Evolutionary conservation across 2,888 invertebrate genomes (phyloP).

Genomic region (Sarcophaga caerulescens): DNA sequence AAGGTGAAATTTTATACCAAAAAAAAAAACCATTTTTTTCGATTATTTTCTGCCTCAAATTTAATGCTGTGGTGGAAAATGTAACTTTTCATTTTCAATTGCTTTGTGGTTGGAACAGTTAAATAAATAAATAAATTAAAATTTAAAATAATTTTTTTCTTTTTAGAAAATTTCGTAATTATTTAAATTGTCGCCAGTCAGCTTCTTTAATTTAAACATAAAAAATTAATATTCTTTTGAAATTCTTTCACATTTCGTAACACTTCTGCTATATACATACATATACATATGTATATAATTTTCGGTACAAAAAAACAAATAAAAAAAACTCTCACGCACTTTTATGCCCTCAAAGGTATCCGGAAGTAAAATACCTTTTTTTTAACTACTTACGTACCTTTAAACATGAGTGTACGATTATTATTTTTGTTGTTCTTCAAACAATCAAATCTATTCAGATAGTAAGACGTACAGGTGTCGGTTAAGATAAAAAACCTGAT

Average conservation of each 20-base stretch:
- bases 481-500: constrained; percentile 63
- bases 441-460: constrained; percentile 50
- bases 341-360: constrained; percentile 54
- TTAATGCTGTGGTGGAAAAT: constrained; percentile 1
- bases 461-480: constrained; percentile 63
- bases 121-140: no score
- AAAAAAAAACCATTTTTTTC: constrained; percentile 43
- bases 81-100: background rate
- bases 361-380: constrained; percentile 62
- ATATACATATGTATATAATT: no score
- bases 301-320: background rate
- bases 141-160: no score
- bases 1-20: constrained; percentile 68
- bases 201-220: background rate
- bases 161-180: no score
- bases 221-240: constrained; percentile 19
- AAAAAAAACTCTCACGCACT: constrained; percentile 59
- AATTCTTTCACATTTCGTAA: constrained; percentile 50
- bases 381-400: constrained; percentile 29
- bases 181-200: background rate
- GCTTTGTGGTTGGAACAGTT: no score
- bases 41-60: background rate
- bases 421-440: constrained; percentile 36
- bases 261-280: background rate
- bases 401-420: constrained; percentile 4